Percentiles rank a stretch among this genome's conserved stretches.
Conservation (phyloP, 1,140 invertebrate genomes). For the Eueides isabella region DNA sequence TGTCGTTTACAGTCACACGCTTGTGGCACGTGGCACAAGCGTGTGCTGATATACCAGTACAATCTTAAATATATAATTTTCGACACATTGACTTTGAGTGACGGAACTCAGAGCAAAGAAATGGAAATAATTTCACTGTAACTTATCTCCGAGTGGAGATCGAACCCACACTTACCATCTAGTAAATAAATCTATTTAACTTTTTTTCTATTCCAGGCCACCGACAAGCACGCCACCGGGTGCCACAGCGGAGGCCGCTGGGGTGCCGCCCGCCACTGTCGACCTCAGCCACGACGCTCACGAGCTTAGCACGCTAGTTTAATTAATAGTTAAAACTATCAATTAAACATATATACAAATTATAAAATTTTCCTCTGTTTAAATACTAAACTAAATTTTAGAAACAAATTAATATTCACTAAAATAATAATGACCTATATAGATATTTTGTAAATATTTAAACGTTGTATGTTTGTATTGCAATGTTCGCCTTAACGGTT, state of each 20-base stretch:
- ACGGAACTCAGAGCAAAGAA: too few relatives aligned
- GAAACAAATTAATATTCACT: too few relatives aligned
- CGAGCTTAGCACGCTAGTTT: conserved; percentile 79
- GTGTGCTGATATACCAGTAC: too few relatives aligned
- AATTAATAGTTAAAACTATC: background rate
- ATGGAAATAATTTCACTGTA: background rate
- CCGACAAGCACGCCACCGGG: conserved; percentile 75
- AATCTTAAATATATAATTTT: too few relatives aligned
- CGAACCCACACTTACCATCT: background rate
- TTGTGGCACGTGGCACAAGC: too few relatives aligned
- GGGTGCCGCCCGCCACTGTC: conserved; percentile 74
- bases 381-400: too few relatives aligned
- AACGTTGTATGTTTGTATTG: background rate
- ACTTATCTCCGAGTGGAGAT: background rate
- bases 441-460: background rate
- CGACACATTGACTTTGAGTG: too few relatives aligned
- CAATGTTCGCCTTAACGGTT: background rate
- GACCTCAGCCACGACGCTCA: conserved; percentile 79
- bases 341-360: too few relatives aligned
- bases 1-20: too few relatives aligned
- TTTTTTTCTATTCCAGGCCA: conserved; percentile 61
- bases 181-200: too few relatives aligned
- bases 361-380: background rate
- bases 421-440: background rate
- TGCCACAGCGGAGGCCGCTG: conserved; percentile 62